Base-by-base conservation (phyloP, 2,113 vertebrate genomes). In the Protobothrops mucrosquamatus region DNA sequence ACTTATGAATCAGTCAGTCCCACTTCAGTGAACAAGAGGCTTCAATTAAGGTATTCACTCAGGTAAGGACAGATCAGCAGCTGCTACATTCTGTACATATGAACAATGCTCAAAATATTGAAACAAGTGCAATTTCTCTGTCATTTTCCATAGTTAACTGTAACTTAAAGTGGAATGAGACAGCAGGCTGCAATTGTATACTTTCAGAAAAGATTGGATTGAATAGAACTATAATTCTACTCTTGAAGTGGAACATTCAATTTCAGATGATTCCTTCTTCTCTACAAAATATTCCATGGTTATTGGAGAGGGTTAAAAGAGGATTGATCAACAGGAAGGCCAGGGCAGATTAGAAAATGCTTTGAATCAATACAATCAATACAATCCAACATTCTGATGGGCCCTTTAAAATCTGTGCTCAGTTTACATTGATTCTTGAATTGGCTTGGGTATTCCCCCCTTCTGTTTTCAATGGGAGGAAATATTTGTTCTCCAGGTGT, bases 11-110 rank as follows among this genome's bases (percentile, higher is more conserved):
- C 59, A 91, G 64, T 64, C 94, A 81, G 90, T 91, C 48, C 8
- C 69, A 88, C 95, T 94, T 95, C 91, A 96, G 95, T 93, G 93
- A 96, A 94, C 94, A 97, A 92, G 95, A 94, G 93, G 57, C 94
- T 96, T 96, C 94, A 96, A 96, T 96, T 95, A 96, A 94, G 93
- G 92, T 81, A 94, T 29, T 74, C 34, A 87, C 92, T 95, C 94
- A 94, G 86, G 94, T 95, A 93, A 94, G 94, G 52, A 57, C 94
- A 93, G 88, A 96, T 93, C 95, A 95, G 94, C 94, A 97, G 94
- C 46, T 93, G 92, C 81, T 91, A 95, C 92, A 91, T 92, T 93
- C 94, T 92, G 94, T 93, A 94, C 85, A 89, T 96, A 81, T 87
- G 88, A 96, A 96, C 85, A 91, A 24, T 92, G 90, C 69, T 92